Conservation (phyloP, 2,797 vertebrate genomes). For the Lepilemur septentrionalis region DNA sequence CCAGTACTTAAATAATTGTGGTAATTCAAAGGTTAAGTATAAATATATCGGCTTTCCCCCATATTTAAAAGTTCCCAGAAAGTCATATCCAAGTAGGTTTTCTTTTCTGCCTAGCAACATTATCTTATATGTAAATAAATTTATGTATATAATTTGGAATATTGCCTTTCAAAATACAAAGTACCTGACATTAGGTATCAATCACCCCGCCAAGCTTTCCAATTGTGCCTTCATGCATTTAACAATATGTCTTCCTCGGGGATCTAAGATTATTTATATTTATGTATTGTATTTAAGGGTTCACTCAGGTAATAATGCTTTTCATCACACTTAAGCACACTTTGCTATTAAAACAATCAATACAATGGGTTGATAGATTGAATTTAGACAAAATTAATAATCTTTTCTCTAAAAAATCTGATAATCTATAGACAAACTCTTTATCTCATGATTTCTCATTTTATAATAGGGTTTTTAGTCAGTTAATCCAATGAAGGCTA, state of each 20-base stretch:
- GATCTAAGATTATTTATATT: not conserved
- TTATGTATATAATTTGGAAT: not conserved
- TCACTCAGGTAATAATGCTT: not conserved
- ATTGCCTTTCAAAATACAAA: not conserved
- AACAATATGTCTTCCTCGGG: not conserved
- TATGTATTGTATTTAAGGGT: not conserved
- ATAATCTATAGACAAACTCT: not conserved
- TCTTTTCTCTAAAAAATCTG: not conserved
- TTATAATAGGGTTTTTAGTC: not conserved
- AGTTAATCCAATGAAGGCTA: not conserved
- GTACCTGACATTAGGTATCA: not conserved
- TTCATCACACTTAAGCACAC: not conserved
- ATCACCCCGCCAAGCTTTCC: not conserved
- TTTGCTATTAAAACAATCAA: not conserved
- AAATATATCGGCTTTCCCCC: not conserved
- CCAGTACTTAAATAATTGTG: not conserved
- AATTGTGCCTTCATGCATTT: not conserved
- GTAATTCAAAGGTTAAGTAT: constrained; percentile 45
- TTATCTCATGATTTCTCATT: not conserved
- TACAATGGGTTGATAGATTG: not conserved
- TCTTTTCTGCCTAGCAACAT: not conserved
- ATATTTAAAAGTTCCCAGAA: not conserved
- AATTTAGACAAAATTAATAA: not conserved
- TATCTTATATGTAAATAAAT: not conserved
- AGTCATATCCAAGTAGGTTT: not conserved